Evolutionary conservation across 2,113 vertebrate genomes (phyloP), one percentile per base, ranked within the genome.

Genomic region (Lamprologus ornatipinnis): DNA sequence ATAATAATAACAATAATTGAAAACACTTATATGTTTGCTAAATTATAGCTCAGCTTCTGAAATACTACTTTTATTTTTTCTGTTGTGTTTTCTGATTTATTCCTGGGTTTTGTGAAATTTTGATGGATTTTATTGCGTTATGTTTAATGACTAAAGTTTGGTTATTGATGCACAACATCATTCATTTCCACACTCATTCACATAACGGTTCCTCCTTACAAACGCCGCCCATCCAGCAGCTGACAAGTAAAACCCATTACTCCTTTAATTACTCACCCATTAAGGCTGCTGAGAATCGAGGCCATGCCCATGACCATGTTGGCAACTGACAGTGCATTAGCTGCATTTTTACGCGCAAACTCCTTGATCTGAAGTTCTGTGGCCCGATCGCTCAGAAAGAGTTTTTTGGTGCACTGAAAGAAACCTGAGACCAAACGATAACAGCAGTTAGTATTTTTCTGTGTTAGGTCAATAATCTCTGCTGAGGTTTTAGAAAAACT

Each of bases 221-320:
- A 31, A 80, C 35, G 11, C 17, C 57, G 2, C 31, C 81, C 53
- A n/a, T 33, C 40, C 47, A 47, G 60, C 35, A 60, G 51, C 19
- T 28, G 15, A 35, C 84, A 19, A 4, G 28, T 47, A 33, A 63
- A 19, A 86, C 81, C 70, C 19, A 55, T 42, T 23, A 40, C 19
- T 5, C 4, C 4, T 31, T 37, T 40, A 23, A 31, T 35, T 42
- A 90, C 97, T 90, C 91, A 97, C 98, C 97, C 97, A 23, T 96
- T 97, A 23, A 99, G 95, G 84, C 96, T 98, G 96, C 97, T 97
- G 91, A 97, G 97, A 84, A 99, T 94, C 88, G 98, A 99, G 63
- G 96, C 95, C 90, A 99, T 96, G 53, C 98, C 98, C 85, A 97
- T 96, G 80, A 98, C 87, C 90, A 98, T 96, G 94, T 99, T 99